Conservation (phyloP, 2,888 invertebrate species). For the Philonicus albiceps region DNA sequence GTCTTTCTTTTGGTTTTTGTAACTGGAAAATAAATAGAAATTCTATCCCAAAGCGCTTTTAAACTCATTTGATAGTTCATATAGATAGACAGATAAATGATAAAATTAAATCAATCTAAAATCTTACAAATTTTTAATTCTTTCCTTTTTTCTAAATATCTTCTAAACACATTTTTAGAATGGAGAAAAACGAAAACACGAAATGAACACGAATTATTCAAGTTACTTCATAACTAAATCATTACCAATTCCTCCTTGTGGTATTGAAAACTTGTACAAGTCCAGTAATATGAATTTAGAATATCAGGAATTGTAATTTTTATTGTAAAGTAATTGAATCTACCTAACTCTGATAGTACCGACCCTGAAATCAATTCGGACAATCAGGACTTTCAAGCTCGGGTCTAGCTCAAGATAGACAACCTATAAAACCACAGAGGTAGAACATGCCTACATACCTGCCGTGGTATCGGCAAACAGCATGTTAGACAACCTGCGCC, state of each 20-base stretch:
- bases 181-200: too few relatives aligned
- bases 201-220: too few relatives aligned
- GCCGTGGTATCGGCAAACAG: not conserved
- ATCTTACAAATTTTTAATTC: too few relatives aligned
- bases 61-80: too few relatives aligned
- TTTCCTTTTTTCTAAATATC: too few relatives aligned
- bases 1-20: not conserved
- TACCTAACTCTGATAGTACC: not conserved
- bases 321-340: not conserved
- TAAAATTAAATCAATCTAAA: too few relatives aligned
- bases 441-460: not conserved
- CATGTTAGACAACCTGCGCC: conserved; percentile 8
- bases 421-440: not conserved
- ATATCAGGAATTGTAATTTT: not conserved
- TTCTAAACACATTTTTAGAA: too few relatives aligned
- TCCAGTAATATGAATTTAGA: too few relatives aligned
- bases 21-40: not conserved
- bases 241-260: too few relatives aligned
- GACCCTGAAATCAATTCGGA: not conserved
- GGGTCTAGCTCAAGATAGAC: not conserved
- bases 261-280: too few relatives aligned
- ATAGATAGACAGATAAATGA: too few relatives aligned
- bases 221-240: too few relatives aligned
- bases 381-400: not conserved
- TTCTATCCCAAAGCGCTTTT: not conserved